phyloP scores from a whole-genome alignment of 2,113 vertebrate genomes.

The Misgurnus anguillicaudatus region DNA sequence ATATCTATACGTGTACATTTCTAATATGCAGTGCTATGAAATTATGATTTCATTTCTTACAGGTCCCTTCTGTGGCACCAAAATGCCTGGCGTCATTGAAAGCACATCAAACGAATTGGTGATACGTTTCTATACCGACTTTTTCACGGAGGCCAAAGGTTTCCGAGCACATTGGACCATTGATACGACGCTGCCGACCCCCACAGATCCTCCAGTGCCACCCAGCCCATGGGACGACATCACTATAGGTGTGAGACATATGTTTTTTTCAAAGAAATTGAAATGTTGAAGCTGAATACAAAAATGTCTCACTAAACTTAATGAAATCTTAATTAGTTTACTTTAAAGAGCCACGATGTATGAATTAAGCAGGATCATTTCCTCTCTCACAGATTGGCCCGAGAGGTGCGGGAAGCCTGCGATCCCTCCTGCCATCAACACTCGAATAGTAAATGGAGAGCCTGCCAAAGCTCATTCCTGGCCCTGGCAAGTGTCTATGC shows the following conservation, averaged over 20 bases:
- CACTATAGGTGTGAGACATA: slow-evolving; percentile 61
- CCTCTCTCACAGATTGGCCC: slow-evolving; percentile 69
- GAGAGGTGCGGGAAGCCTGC: slow-evolving; percentile 67
- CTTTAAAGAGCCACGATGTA: background rate
- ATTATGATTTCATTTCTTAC: background rate
- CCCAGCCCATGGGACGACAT: slow-evolving; percentile 77
- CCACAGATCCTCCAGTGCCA: slow-evolving; percentile 68
- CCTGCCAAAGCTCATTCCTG: slow-evolving; percentile 73
- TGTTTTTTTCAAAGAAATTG: background rate
- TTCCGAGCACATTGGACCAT: slow-evolving; percentile 76
- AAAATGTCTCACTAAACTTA: no score
- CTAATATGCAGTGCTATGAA: background rate
- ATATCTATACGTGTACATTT: no score
- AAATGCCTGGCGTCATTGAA: slow-evolving; percentile 59
- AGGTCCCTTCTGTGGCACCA: slow-evolving; percentile 76
- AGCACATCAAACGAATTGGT: slow-evolving; percentile 65
- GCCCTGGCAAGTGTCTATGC: slow-evolving; percentile 82
- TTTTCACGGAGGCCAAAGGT: slow-evolving; percentile 72
- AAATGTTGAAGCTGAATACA: no score
- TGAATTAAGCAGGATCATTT: background rate
- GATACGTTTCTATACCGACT: slow-evolving; percentile 71
- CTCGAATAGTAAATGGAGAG: slow-evolving; percentile 77
- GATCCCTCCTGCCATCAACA: slow-evolving; percentile 62
- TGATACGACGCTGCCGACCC: slow-evolving; percentile 61
- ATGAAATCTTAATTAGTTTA: background rate